A percentile compares a stretch with the other conserved stretches of the same genome.
phyloP scores from a whole-genome alignment of 2,888 invertebrate species.

The Ethmia dodecea region DNA sequence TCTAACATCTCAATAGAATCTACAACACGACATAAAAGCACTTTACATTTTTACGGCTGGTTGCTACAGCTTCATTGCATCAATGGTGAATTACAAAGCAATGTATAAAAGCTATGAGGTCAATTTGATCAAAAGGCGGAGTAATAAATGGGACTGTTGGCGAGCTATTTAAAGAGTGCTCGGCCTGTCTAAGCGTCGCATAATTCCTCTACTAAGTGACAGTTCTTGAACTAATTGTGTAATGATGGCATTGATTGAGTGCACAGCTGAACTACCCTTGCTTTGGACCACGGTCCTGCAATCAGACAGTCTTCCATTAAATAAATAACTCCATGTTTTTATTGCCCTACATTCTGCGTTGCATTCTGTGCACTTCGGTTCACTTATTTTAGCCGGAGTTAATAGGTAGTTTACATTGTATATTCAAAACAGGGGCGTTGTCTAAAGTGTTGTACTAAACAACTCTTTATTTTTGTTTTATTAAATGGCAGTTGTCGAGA shows the following conservation, averaged over 20 bases:
- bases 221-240: slow-evolving; percentile 42
- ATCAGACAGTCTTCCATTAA: slow-evolving; percentile 23
- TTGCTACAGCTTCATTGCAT: too few species aligned
- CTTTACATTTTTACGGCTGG: too few species aligned
- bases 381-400: slow-evolving; percentile 20
- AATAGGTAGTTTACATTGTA: slow-evolving; percentile 32
- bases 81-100: too few species aligned
- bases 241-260: slow-evolving; percentile 39
- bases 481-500: slow-evolving; percentile 34
- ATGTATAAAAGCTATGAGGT: too few species aligned
- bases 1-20: too few species aligned
- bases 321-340: slow-evolving; percentile 28
- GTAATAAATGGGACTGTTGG: too few species aligned
- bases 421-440: slow-evolving; percentile 12
- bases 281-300: slow-evolving; percentile 15
- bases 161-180: too few species aligned
- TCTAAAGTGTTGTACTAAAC: slow-evolving; percentile 44
- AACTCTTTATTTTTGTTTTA: slow-evolving; percentile 50
- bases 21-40: too few species aligned
- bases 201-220: slow-evolving; percentile 36
- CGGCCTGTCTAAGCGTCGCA: slow-evolving; percentile 18
- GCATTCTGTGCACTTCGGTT: slow-evolving; percentile 27
- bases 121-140: too few species aligned
- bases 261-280: slow-evolving; percentile 19
- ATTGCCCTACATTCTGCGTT: slow-evolving; percentile 18